These are phyloP conservation scores for Macroramphosus scolopax DNA, from an alignment of 2,797 vertebrate species.

Conservation along the genomic window DNA sequence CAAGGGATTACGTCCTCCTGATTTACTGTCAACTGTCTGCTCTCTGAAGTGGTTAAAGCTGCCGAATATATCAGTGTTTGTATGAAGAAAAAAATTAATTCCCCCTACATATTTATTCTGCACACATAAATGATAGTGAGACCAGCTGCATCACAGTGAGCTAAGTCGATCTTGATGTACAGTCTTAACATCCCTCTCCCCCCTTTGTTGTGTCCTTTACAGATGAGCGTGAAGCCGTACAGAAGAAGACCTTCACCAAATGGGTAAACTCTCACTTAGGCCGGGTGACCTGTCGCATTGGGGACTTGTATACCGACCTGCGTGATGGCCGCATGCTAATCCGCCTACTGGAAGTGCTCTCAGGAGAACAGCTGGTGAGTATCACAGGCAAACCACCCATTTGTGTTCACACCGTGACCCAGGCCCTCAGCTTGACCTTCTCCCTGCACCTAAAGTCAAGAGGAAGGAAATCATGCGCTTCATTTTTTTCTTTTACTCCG, in stretches of 20 bases:
- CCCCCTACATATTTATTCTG: conserved; percentile 17
- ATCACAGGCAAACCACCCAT: conserved; percentile 19
- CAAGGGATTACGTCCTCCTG: conserved; percentile 21
- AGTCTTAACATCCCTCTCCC: conserved; percentile 1
- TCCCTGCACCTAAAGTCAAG: conserved; percentile 11
- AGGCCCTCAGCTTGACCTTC: conserved; percentile 25
- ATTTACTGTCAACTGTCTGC: conserved; percentile 30
- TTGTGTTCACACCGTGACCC: conserved; percentile 24
- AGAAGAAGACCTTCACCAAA: conserved; percentile 97
- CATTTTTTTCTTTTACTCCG: conserved; percentile 12
- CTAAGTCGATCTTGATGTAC: neutral
- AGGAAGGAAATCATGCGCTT: conserved; percentile 19
- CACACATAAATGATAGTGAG: conserved; percentile 3
- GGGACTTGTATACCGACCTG: conserved; percentile 91
- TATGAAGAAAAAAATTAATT: conserved; percentile 7
- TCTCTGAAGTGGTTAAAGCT: conserved; percentile 11
- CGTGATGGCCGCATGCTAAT: conserved; percentile 92
- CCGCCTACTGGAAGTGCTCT: conserved; percentile 91
- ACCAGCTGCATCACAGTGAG: neutral
- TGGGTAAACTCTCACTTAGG: conserved; percentile 97
- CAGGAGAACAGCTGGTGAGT: conserved; percentile 92
- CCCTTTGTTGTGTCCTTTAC: conserved; percentile 21
- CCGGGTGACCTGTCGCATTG: conserved; percentile 88
- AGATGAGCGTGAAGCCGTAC: conserved; percentile 94
- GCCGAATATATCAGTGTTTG: neutral